Percentiles rank a stretch among this genome's conserved stretches.
Evolutionary conservation across 2,888 invertebrate species (phyloP).

Genomic region (Cepaea hortensis): DNA sequence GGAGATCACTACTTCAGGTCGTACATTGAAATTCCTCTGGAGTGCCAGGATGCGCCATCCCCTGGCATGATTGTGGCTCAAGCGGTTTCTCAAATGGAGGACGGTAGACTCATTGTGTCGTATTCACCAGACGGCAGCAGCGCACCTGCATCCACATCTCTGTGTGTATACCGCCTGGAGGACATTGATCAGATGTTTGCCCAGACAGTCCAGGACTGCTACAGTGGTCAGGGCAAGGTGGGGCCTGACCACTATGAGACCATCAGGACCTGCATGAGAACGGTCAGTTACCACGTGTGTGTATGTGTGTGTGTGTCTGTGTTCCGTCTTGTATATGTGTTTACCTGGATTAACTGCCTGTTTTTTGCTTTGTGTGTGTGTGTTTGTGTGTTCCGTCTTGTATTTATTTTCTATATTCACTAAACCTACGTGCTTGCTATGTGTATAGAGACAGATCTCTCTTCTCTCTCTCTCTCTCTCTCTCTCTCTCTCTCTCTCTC

Average conservation of each 20-base stretch:
- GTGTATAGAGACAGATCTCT: no score
- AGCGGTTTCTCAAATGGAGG: constrained; percentile 90
- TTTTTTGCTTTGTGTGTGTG: neutral
- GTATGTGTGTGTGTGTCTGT: neutral
- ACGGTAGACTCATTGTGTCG: constrained; percentile 82
- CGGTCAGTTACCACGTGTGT: constrained; percentile 54
- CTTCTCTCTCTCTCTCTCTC: neutral
- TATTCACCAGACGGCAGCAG: constrained; percentile 84
- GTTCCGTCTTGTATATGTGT: neutral
- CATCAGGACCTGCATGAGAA: constrained; percentile 53
- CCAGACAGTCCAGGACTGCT: constrained; percentile 96
- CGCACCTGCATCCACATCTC: constrained; percentile 90
- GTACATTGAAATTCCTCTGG: constrained; percentile 97
- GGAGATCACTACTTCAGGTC: constrained; percentile 96
- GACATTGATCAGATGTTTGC: constrained; percentile 93
- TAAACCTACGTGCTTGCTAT: no score
- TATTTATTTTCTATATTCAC: neutral
- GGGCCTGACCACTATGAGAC: constrained; percentile 63
- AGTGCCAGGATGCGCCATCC: constrained; percentile 83
- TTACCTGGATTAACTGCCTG: neutral
- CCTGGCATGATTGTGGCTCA: constrained; percentile 85
- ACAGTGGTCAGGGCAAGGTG: constrained; percentile 86
- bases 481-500: neutral
- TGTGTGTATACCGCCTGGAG: constrained; percentile 91
- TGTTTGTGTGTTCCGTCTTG: neutral